Base-by-base conservation (phyloP, 2,113 vertebrate species). In the Irena cyanogastra region DNA sequence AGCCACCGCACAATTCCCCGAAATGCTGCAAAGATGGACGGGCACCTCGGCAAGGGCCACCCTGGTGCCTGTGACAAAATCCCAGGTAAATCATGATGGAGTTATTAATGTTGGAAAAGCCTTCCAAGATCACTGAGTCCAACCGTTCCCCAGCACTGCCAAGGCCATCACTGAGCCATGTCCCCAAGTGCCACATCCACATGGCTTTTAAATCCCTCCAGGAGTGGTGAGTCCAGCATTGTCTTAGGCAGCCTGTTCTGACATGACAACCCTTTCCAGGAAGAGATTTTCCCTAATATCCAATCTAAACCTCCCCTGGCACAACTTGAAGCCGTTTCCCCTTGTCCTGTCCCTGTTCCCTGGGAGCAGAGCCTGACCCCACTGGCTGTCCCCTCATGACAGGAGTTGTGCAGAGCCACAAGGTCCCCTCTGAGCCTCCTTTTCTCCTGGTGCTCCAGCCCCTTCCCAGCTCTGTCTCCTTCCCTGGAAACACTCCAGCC, bases 251-350 rank as follows among this genome's bases (percentile, higher is more conserved):
- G 47, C 22, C 52, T 75, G 30, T 30, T 75, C 30, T 49, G 30
- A 42, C 24, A 28, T 0, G 0, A 35, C 8, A 49, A 44, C 1
- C 12, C 6, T 28, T 59, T 39, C 33, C 30, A 53, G 1, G 53
- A 60, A 39, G 23, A 3, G 39, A 9, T 75, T 60, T 33, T 30
- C 10, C 23, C 15, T 5, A 4, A 27, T 52, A 59, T 45, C 13
- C 19, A 44, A 16, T 2, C 16, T 16, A 8, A 45, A 52, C 5
- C 9, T 20, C 3, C 2, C 1, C 21, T 71, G 75, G 9, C 0
- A 1, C 27, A 57, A 0, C 6, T 1, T 37, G 37, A 17, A 1
- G 41, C 56, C 1, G 0, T 35, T 63, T 0, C n/a, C 16, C 0
- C 49, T 61, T 0, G 0, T 37, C 27, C 50, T 65, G 59, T 72